Base-by-base conservation (phyloP, 2,888 invertebrate species). In the Miltochrista miniata region DNA sequence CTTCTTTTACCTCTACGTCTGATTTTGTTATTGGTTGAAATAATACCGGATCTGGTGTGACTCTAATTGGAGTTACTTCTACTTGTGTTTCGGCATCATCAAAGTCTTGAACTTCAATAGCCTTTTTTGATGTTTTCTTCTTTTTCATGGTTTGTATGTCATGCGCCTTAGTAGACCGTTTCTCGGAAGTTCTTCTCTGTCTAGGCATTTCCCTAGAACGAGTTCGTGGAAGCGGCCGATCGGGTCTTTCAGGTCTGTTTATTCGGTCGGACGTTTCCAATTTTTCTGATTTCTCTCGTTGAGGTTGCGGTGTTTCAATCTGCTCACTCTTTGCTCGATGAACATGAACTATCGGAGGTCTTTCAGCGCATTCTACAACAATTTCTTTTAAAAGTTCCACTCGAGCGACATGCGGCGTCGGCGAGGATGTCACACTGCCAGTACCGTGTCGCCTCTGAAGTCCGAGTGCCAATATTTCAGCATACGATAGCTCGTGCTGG, bases 401-500 rank as follows among this genome's bases (percentile, higher is more conserved):
- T 52, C 86, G 84, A 48, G 88, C 88, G 33, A 83, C 79, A 59
- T 89, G 90, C 52, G 89, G 81, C 71, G 82, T 83, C 34, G 88
- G 86, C 58, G 86, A 70, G 13, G 76, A 57, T 7, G 74, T 76
- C 45, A 86, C 71, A 48, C 66, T 76, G 54, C 81, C 80, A 34
- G 68, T 69, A 48, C 71, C 77, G 0, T 77, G 62, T 49, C 84
- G 86, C 53, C 79, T 86, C 11, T 85, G 84, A 38, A 95, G 88
- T 33, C 95, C 95, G 58, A 95, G 93, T 36, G 95, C 93, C 67
- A 95, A 86, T 73, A 95, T 94, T 84, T 95, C 94, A 2, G 95
- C 95, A 74, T 95, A 95, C 0, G 95, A 95, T 68, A 94, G 92
- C 57, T 93, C 96, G 93, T 75, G 94, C 86, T 68, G 95, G 29